Evolutionary conservation across 2,113 vertebrate species (phyloP).

Genomic region (Lepisosteus oculatus): DNA sequence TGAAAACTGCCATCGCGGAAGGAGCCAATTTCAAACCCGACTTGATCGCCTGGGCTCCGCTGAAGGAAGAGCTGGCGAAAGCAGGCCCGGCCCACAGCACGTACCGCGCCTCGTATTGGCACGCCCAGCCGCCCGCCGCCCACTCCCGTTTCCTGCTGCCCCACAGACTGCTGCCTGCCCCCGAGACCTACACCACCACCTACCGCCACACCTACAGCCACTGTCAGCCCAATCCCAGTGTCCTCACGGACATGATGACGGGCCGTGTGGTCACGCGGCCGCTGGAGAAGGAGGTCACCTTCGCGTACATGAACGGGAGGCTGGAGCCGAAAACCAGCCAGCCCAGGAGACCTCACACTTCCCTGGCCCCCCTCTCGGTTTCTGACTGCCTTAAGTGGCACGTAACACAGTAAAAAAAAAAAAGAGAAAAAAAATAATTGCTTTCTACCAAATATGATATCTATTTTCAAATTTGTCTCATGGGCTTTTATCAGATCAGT

Average conservation of each 20-base stretch:
- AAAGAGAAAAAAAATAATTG: neutral
- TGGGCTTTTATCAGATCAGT: no score
- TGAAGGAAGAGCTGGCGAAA: constrained; percentile 39
- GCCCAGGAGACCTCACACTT: neutral
- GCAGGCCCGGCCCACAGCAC: constrained; percentile 44
- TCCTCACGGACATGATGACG: constrained; percentile 13
- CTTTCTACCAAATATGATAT: no score
- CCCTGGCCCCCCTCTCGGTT: constrained; percentile 33
- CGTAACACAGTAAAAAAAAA: neutral
- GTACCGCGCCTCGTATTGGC: constrained; percentile 41
- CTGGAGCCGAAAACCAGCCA: neutral
- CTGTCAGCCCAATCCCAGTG: neutral
- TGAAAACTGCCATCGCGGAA: constrained; percentile 38
- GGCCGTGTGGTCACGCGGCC: neutral
- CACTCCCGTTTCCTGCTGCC: constrained; percentile 42
- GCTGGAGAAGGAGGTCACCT: constrained; percentile 5
- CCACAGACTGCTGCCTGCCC: constrained; percentile 10
- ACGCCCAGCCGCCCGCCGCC: neutral
- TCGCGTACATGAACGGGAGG: neutral
- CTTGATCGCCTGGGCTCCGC: constrained; percentile 48
- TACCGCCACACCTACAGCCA: constrained; percentile 46
- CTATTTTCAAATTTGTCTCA: no score
- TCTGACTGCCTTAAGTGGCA: constrained; percentile 56
- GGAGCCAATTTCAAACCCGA: constrained; percentile 25
- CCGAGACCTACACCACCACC: constrained; percentile 33